A percentile compares a stretch with the other conserved stretches of the same genome.
phyloP scores from a whole-genome alignment of 1,140 invertebrate genomes.

The Maconellicoccus hirsutus region DNA sequence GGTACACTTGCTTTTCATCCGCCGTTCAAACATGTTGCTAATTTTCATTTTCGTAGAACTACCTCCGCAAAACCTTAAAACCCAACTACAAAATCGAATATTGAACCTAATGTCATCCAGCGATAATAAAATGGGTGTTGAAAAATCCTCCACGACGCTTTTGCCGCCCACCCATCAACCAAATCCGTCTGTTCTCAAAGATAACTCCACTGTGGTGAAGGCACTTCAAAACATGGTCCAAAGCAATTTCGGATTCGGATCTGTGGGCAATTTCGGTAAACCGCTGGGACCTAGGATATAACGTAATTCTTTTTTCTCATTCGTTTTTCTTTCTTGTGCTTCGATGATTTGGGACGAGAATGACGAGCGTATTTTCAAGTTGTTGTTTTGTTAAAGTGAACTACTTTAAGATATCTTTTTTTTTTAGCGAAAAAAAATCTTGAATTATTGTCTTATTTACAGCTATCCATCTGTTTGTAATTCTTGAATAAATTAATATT shows the following conservation, averaged over 20 bases:
- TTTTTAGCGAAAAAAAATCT: too few relatives aligned
- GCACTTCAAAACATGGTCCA: not conserved
- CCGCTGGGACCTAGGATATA: not conserved
- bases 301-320: not conserved
- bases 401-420: too few relatives aligned
- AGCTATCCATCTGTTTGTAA: too few relatives aligned
- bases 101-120: constrained; percentile 63
- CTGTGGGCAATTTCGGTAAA: not conserved
- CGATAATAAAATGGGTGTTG: constrained; percentile 3
- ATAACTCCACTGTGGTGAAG: not conserved
- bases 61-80: not conserved
- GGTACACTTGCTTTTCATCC: constrained; percentile 41
- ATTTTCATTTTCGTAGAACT: too few relatives aligned
- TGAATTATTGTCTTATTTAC: too few relatives aligned
- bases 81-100: constrained; percentile 71
- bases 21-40: too few relatives aligned
- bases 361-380: too few relatives aligned
- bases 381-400: too few relatives aligned
- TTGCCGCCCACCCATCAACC: not conserved
- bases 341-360: too few relatives aligned
- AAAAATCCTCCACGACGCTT: not conserved
- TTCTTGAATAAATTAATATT: too few relatives aligned
- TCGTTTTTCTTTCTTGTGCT: too few relatives aligned
- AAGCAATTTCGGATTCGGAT: not conserved
- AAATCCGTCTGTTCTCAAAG: not conserved